Evolutionary conservation across 2,888 invertebrate species (phyloP).

Genomic region (Coelopa pilipes): DNA sequence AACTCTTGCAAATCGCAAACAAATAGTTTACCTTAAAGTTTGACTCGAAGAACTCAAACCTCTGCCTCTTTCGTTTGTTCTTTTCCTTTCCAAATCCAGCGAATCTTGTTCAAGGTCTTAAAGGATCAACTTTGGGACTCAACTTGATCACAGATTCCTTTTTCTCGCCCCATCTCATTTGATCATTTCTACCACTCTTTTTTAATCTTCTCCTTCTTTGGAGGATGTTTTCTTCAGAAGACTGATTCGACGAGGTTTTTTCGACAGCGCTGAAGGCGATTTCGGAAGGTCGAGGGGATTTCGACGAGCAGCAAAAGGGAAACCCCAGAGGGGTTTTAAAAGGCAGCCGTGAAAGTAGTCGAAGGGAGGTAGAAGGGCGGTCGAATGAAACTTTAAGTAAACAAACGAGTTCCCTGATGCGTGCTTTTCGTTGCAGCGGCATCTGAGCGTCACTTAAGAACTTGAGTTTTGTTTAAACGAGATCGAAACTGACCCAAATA

Average conservation of each 20-base stretch:
- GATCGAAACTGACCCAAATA: no score
- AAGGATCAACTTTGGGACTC: conserved; percentile 1
- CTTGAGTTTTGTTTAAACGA: neutral
- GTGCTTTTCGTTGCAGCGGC: conserved; percentile 7
- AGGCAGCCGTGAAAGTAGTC: no score
- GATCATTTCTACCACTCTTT: neutral
- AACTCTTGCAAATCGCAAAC: neutral
- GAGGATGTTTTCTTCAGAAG: no score
- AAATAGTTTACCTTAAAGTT: conserved; percentile 19
- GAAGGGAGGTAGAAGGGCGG: no score
- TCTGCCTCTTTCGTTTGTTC: neutral
- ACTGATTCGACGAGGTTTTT: no score
- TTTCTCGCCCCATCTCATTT: neutral
- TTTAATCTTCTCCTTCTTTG: neutral
- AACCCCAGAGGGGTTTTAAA: no score
- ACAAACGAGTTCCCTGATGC: conserved; percentile 18
- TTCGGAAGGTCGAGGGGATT: no score
- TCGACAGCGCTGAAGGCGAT: no score
- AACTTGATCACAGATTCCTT: no score
- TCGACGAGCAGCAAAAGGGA: no score
- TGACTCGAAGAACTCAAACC: conserved; percentile 7
- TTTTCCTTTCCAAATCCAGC: neutral
- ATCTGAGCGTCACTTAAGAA: conserved; percentile 3
- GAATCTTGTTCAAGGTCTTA: conserved; percentile 8
- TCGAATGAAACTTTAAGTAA: conserved; percentile 2